A percentile compares a stretch with the other conserved stretches of the same genome.
These are phyloP conservation scores for Electrona antarctica DNA, from an alignment of 2,113 vertebrate species.

Conservation along the genomic window DNA sequence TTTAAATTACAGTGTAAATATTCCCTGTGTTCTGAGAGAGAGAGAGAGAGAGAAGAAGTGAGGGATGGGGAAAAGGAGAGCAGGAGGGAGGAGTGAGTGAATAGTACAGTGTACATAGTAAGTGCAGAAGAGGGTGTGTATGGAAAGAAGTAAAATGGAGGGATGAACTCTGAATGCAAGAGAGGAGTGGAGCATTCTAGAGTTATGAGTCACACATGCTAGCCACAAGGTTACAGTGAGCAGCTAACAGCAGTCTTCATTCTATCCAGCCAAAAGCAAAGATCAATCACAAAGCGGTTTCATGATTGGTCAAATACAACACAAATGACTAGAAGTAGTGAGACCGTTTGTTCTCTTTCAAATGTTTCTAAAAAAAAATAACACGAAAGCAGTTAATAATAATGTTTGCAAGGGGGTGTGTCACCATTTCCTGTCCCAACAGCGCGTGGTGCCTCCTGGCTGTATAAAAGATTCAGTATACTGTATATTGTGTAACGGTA, in stretches of 20 bases:
- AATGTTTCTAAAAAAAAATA: too few relatives aligned
- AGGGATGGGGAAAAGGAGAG: not conserved
- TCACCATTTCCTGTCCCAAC: not conserved
- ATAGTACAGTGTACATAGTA: too few relatives aligned
- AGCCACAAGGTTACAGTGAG: slow-evolving; percentile 44
- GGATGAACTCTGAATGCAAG: not conserved
- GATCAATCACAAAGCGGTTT: too few relatives aligned
- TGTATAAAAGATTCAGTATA: too few relatives aligned
- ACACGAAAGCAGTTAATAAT: too few relatives aligned
- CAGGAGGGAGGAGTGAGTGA: not conserved
- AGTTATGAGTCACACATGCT: slow-evolving; percentile 66
- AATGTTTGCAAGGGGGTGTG: too few relatives aligned
- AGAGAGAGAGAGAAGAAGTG: not conserved
- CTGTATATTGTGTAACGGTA: too few relatives aligned
- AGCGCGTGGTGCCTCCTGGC: not conserved
- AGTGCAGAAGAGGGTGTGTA: not conserved
- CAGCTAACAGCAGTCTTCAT: slow-evolving; percentile 31
- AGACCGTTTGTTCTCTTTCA: too few relatives aligned
- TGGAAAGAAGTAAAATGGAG: not conserved
- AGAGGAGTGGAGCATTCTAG: slow-evolving; percentile 64
- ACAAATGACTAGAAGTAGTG: too few relatives aligned
- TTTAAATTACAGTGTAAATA: not conserved
- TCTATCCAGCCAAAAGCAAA: not conserved
- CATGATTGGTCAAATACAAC: too few relatives aligned
- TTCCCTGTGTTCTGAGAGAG: not conserved